Conservation (phyloP, 2,888 invertebrate species). For the Acrocyrtus sp. region DNA sequence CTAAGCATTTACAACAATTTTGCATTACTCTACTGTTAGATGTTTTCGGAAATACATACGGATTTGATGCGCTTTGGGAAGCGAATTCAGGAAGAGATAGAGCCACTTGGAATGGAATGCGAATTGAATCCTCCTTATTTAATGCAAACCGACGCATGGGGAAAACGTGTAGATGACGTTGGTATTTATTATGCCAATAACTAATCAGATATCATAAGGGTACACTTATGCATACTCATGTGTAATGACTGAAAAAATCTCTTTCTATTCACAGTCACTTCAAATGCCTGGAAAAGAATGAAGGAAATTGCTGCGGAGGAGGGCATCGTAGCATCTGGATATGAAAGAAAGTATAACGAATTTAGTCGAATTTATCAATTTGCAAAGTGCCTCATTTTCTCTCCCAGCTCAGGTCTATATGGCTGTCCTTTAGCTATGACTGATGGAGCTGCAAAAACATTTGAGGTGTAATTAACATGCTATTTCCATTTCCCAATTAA, state of each 20-base stretch:
- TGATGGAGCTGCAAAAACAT: conserved; percentile 71
- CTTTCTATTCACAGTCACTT: conserved; percentile 66
- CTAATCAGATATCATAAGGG: not conserved
- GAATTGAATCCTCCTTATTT: conserved; percentile 68
- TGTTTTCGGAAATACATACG: conserved; percentile 64
- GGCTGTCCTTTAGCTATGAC: conserved; percentile 72
- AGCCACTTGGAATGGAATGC: conserved; percentile 67
- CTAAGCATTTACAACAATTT: too few species aligned
- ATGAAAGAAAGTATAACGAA: conserved; percentile 66
- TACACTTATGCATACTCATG: not conserved
- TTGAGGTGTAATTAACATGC: conserved; percentile 65
- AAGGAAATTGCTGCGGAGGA: conserved; percentile 70
- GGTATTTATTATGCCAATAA: too few species aligned
- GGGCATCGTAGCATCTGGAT: conserved; percentile 69
- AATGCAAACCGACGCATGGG: conserved; percentile 70
- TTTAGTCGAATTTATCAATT: conserved; percentile 68
- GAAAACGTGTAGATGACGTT: conserved; percentile 68
- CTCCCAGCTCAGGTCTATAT: conserved; percentile 70
- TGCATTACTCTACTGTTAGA: conserved; percentile 54
- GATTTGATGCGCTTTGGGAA: conserved; percentile 69
- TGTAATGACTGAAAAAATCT: not conserved
- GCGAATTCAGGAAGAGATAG: conserved; percentile 68
- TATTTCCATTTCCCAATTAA: not conserved
- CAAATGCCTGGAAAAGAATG: conserved; percentile 69
- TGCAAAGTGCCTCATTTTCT: conserved; percentile 69